Evolutionary conservation across 2,888 invertebrate genomes (phyloP).

Genomic region (Caenorhabditis sinica): DNA sequence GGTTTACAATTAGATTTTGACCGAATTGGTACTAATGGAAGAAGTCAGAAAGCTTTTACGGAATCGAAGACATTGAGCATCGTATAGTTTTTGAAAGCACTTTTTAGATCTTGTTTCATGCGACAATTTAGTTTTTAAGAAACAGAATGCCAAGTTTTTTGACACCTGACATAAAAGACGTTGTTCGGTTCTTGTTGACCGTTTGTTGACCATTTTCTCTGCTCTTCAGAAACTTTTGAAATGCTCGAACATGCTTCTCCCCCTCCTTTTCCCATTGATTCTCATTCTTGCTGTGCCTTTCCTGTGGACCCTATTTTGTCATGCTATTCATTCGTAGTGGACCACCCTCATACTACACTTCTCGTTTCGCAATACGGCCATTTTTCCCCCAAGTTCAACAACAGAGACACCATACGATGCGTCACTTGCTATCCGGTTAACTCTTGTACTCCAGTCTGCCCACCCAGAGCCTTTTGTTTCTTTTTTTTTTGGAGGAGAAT

Average conservation of each 20-base stretch:
- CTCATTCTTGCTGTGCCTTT: constrained; percentile 28
- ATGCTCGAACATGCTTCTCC: constrained; percentile 23
- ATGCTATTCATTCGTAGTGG: constrained; percentile 55
- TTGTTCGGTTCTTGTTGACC: constrained; percentile 3
- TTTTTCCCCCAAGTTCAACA: constrained; percentile 33
- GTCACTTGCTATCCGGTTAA: constrained; percentile 46
- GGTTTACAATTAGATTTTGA: constrained; percentile 56
- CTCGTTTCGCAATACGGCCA: constrained; percentile 60
- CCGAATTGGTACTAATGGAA: constrained; percentile 63
- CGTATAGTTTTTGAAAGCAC: not conserved
- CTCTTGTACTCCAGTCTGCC: constrained; percentile 18
- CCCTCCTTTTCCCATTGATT: constrained; percentile 1
- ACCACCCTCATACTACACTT: constrained; percentile 35
- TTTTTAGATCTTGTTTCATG: not conserved
- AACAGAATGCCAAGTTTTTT: not conserved
- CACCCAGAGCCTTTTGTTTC: constrained; percentile 9
- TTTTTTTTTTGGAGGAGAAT: not conserved
- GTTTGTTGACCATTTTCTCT: not conserved
- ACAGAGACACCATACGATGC: constrained; percentile 37
- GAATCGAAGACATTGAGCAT: not conserved
- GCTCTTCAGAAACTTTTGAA: not conserved
- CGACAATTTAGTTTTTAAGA: not conserved
- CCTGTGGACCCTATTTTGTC: constrained; percentile 58
- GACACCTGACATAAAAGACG: not conserved
- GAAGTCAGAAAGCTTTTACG: constrained; percentile 50